These are phyloP conservation scores for Uria aalge DNA, from an alignment of 2,113 vertebrate genomes.

Conservation along the genomic window DNA sequence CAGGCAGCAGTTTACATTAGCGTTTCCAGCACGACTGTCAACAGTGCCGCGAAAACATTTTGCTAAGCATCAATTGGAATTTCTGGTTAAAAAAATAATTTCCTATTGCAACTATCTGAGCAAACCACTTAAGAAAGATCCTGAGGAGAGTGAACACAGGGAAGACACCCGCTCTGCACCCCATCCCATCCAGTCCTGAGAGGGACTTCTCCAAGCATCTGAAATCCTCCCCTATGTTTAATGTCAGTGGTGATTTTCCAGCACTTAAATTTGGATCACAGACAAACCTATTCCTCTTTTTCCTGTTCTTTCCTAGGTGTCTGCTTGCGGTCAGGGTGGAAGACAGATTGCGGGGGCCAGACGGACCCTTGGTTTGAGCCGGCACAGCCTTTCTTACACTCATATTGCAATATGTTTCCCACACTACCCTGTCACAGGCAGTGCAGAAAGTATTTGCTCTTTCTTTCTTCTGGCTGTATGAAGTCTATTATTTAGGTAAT, in stretches of 20 bases:
- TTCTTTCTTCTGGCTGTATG: conserved; percentile 23
- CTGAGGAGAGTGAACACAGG: not conserved
- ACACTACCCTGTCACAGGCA: not conserved
- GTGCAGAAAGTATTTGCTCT: conserved; percentile 3
- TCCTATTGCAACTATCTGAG: not conserved
- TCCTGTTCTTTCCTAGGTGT: not conserved
- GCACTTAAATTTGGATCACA: not conserved
- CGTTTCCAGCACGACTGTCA: not conserved
- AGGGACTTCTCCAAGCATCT: not conserved
- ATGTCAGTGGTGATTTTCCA: not conserved
- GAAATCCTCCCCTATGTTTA: not conserved
- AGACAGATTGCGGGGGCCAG: conserved; percentile 2
- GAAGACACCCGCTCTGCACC: not conserved
- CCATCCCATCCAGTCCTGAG: not conserved
- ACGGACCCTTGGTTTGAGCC: not conserved
- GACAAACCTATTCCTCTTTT: not conserved
- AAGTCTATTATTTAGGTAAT: conserved; percentile 51
- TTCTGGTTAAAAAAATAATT: not conserved
- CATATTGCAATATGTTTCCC: not conserved
- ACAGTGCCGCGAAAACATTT: not conserved
- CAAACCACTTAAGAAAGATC: not conserved
- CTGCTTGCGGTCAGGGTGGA: not conserved
- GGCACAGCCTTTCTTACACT: not conserved
- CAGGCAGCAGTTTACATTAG: not conserved
- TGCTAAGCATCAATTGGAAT: not conserved